These are phyloP conservation scores for Drosophila repleta DNA, from an alignment of 1,140 invertebrate species.

Conservation along the genomic window DNA sequence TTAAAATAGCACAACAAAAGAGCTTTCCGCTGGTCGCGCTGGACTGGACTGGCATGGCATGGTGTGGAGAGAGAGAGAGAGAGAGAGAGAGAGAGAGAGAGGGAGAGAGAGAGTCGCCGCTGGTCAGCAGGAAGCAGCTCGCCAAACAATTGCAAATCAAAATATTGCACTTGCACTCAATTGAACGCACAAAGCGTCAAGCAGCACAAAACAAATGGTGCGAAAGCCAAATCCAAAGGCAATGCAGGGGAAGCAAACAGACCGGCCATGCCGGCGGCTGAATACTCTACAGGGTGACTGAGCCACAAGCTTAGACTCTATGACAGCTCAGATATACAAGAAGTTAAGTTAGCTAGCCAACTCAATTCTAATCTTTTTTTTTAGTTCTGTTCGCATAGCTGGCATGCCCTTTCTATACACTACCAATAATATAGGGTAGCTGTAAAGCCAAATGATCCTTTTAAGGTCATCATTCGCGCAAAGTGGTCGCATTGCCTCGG, in stretches of 20 bases:
- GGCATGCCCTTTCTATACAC: background rate
- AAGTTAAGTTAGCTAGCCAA: too few relatives aligned
- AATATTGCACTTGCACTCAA: conserved; percentile 74
- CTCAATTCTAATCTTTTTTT: too few relatives aligned
- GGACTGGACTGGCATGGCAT: background rate
- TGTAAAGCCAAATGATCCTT: background rate
- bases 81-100: too few relatives aligned
- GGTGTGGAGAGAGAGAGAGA: background rate
- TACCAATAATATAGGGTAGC: background rate
- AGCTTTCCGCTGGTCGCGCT: background rate
- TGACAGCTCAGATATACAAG: too few relatives aligned
- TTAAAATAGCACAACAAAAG: conserved; percentile 37
- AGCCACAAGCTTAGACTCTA: too few relatives aligned
- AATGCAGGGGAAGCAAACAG: conserved; percentile 1
- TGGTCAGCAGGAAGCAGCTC: conserved; percentile 30
- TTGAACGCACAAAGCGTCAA: conserved; percentile 55
- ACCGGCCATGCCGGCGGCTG: background rate
- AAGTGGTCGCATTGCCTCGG: conserved; percentile 8
- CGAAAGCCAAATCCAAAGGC: conserved; percentile 44
- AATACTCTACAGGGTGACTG: background rate
- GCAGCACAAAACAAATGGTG: conserved; percentile 66
- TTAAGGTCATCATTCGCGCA: conserved; percentile 35
- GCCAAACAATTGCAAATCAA: conserved; percentile 71
- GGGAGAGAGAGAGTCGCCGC: too few relatives aligned
- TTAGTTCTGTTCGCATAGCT: too few relatives aligned